phyloP scores from a whole-genome alignment of 2,113 vertebrate genomes.

The Pterocles orientalis region DNA sequence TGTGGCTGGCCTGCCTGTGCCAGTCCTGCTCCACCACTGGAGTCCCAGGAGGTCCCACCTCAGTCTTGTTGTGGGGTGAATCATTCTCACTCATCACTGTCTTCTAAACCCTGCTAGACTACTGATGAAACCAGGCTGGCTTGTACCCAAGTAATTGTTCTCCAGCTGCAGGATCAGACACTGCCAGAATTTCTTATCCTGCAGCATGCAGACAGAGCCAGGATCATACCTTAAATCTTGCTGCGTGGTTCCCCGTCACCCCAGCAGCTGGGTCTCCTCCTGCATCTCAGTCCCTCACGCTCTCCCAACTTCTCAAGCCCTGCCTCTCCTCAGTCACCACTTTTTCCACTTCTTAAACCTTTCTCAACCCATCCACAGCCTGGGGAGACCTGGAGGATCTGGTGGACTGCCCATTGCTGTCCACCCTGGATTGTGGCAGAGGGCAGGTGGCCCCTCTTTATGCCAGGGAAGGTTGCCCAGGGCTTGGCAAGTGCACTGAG shows the following conservation, averaged over 20 bases:
- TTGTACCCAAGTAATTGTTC: neutral
- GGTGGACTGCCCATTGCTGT: neutral
- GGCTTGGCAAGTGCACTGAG: neutral
- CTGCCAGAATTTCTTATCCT: neutral
- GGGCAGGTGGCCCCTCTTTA: neutral
- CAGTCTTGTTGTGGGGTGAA: neutral
- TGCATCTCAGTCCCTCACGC: neutral
- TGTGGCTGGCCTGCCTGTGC: neutral
- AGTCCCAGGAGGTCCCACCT: neutral
- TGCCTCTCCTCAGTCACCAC: neutral
- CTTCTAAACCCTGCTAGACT: neutral
- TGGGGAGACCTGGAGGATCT: neutral
- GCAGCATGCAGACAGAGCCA: neutral
- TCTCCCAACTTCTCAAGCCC: neutral
- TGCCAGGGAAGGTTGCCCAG: neutral
- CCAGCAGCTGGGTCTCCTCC: neutral
- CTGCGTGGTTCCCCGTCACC: neutral
- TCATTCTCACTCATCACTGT: neutral
- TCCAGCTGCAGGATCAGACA: neutral
- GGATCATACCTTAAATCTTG: neutral
- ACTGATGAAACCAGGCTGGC: neutral
- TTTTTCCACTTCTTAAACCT: neutral
- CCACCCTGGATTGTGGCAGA: neutral
- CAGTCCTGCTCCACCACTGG: neutral
- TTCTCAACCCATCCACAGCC: neutral